A percentile compares a stretch with the other conserved stretches of the same genome.
These are phyloP conservation scores for Strigops habroptila DNA, from an alignment of 2,113 vertebrate genomes.

Conservation along the genomic window DNA sequence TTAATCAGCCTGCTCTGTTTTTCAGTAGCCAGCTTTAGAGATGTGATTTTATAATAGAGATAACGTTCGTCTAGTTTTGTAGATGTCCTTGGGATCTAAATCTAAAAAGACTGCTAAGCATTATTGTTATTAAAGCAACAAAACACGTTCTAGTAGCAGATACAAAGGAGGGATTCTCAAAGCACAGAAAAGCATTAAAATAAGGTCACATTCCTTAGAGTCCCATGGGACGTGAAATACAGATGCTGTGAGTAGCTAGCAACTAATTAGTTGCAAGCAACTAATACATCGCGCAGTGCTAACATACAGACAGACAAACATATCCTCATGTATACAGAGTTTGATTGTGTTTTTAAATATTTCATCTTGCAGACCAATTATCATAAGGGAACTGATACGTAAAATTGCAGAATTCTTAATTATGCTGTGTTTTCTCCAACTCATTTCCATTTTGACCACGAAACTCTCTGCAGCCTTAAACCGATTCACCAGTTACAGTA, in stretches of 20 bases:
- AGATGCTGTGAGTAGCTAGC: conserved; percentile 37
- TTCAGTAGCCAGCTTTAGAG: background rate
- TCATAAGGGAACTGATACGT: conserved; percentile 51
- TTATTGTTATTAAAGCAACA: conserved; percentile 51
- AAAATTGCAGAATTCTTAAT: conserved; percentile 63
- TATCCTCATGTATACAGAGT: background rate
- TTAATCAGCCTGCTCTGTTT: background rate
- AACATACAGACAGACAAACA: conserved; percentile 28
- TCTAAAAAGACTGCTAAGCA: background rate
- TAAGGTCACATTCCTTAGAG: conserved; percentile 57
- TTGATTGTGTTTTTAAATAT: conserved; percentile 53
- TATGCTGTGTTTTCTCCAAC: background rate
- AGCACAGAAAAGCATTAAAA: conserved; percentile 59
- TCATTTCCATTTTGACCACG: conserved; percentile 49
- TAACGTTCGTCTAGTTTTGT: background rate
- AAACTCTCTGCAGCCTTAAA: background rate
- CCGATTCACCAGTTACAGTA: background rate
- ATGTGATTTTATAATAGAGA: background rate
- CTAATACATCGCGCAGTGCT: background rate
- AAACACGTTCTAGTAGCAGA: conserved; percentile 1
- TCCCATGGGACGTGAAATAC: conserved; percentile 22
- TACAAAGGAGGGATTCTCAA: conserved; percentile 41
- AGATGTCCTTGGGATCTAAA: conserved; percentile 46
- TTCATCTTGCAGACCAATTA: conserved; percentile 58
- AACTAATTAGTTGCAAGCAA: conserved; percentile 63